A percentile compares a stretch with the other conserved stretches of the same genome.
phyloP scores from a whole-genome alignment of 2,797 vertebrate genomes.

The Xiphorhynchus erythropygius region DNA sequence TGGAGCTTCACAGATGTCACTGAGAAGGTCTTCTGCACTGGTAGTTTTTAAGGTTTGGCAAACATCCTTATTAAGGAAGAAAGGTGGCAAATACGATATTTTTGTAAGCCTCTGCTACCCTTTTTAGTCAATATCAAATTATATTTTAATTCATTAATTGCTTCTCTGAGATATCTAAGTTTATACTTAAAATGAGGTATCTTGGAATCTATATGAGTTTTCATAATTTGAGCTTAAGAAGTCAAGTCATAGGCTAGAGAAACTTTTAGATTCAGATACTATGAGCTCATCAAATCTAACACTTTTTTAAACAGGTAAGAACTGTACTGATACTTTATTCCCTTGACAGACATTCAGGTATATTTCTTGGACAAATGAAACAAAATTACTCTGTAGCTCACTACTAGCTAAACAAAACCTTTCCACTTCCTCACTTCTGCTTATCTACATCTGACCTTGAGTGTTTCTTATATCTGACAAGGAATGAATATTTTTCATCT shows the following conservation, averaged over 20 bases:
- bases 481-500: slow-evolving; percentile 24
- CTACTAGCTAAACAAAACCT: not conserved
- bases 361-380: not conserved
- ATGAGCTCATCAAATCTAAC: not conserved
- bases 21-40: not conserved
- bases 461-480: not conserved
- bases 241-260: not conserved
- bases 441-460: slow-evolving; percentile 34
- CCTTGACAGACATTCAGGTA: not conserved
- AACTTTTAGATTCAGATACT: not conserved
- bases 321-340: not conserved
- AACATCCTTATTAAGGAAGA: not conserved
- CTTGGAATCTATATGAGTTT: not conserved
- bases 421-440: not conserved
- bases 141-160: not conserved
- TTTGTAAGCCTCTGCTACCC: not conserved
- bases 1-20: not conserved
- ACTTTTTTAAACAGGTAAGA: not conserved
- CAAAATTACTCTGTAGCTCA: not conserved
- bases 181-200: not conserved
- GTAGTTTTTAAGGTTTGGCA: not conserved
- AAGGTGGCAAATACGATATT: not conserved
- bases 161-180: not conserved
- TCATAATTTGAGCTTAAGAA: not conserved
- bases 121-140: not conserved